A percentile compares a stretch with the other conserved stretches of the same genome.
phyloP scores from a whole-genome alignment of 1,140 invertebrate genomes.

The Heliconius hermathena region DNA sequence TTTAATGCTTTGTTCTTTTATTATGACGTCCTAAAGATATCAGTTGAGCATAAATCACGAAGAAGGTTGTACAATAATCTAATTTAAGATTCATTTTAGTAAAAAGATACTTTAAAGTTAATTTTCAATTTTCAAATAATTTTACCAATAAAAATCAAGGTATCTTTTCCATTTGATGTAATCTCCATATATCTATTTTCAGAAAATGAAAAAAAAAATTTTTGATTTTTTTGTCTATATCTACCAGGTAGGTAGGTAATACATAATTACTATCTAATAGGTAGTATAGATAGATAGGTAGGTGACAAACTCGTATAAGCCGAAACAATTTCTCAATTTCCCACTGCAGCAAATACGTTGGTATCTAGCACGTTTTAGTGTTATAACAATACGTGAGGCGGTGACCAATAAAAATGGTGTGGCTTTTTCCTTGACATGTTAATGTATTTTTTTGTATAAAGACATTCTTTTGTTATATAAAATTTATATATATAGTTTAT shows the following conservation, averaged over 20 bases:
- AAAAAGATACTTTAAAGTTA: too few species aligned
- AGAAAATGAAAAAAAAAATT: neutral
- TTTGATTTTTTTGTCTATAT: too few species aligned
- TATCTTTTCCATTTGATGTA: neutral
- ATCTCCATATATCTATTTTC: neutral
- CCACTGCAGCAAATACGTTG: neutral
- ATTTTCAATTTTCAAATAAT: too few species aligned
- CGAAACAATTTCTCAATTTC: neutral
- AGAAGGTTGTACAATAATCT: too few species aligned
- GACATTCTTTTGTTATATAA: neutral
- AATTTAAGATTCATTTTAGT: too few species aligned
- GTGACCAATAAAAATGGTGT: slow-evolving; percentile 6
- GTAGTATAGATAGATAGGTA: neutral
- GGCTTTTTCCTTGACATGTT: slow-evolving; percentile 9
- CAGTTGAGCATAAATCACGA: too few species aligned
- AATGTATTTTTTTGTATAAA: slow-evolving; percentile 5
- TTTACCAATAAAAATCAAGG: too few species aligned
- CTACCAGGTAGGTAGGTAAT: too few species aligned
- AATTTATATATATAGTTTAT: neutral
- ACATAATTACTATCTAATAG: neutral
- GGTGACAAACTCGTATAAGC: neutral
- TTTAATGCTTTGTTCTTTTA: neutral
- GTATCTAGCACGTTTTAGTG: neutral
- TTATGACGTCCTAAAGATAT: neutral
- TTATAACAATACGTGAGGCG: slow-evolving; percentile 9